phyloP scores from a whole-genome alignment of 2,888 invertebrate genomes.

The Drosophila formosana region DNA sequence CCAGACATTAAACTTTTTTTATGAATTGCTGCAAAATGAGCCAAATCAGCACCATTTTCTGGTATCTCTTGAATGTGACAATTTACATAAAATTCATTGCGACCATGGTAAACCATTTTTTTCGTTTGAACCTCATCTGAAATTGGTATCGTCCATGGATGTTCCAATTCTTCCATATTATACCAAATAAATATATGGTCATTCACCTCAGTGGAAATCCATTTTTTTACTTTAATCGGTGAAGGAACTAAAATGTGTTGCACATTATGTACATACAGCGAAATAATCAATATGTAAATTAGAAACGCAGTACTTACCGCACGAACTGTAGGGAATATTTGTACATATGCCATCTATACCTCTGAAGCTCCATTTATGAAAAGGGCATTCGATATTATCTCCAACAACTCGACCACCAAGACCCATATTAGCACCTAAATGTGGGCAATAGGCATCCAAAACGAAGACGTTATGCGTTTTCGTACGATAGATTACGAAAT shows the following conservation, averaged over 20 bases:
- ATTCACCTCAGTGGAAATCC: slow-evolving; percentile 90
- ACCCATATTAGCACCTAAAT: slow-evolving; percentile 94
- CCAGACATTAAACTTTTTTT: slow-evolving; percentile 87
- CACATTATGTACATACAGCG: background rate
- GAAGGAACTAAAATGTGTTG: slow-evolving; percentile 87
- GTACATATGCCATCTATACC: slow-evolving; percentile 91
- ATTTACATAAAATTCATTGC: slow-evolving; percentile 91
- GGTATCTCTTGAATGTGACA: slow-evolving; percentile 93
- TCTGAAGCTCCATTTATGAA: slow-evolving; percentile 94
- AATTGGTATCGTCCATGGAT: slow-evolving; percentile 90
- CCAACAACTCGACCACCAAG: slow-evolving; percentile 91
- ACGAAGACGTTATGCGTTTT: slow-evolving; percentile 88
- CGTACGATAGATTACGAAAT: slow-evolving; percentile 90
- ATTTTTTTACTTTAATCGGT: slow-evolving; percentile 89
- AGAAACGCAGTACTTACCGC: slow-evolving; percentile 79
- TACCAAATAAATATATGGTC: slow-evolving; percentile 93
- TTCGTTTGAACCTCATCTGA: slow-evolving; percentile 87
- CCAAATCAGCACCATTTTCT: slow-evolving; percentile 95
- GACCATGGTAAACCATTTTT: slow-evolving; percentile 89
- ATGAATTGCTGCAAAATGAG: slow-evolving; percentile 92
- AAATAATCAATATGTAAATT: background rate
- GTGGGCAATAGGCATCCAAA: slow-evolving; percentile 95
- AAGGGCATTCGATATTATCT: slow-evolving; percentile 94
- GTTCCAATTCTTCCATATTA: slow-evolving; percentile 89
- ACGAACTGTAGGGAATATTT: slow-evolving; percentile 90